Evolutionary conservation across 1,140 invertebrate species (phyloP), one percentile per base, ranked within the genome.

Genomic region (Drosophila repleta): DNA sequence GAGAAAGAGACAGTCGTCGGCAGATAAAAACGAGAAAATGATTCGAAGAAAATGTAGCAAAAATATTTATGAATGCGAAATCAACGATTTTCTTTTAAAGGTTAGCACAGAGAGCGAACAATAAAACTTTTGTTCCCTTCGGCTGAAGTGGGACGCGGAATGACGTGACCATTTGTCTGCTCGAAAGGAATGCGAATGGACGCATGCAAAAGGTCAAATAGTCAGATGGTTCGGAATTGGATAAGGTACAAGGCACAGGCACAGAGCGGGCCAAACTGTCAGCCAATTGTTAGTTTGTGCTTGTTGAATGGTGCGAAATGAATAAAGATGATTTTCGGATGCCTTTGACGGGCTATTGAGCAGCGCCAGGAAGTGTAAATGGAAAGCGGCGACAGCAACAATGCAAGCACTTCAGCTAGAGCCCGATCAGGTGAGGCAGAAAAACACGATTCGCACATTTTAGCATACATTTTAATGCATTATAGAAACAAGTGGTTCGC

Each of bases 381-480:
- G 51, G 52, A 29, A 58, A 52, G 62, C 35, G 46, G 46, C n/a
- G 17, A 43, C 39, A 10, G 13, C 24, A 26, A 21, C 6, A 7
- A 0, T 2, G 8, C 7, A 39, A 15, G 13, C 15, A 11, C 53
- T 24, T n/a, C 13, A 41, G 13, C 11, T 11, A 43, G 32, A 24
- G 15, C 49, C 21, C 64, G 46, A 26, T 65, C 74, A 74, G 74
- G 76, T 74, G 70, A 73, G 45, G 71, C 65, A 66, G 66, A 62
- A 55, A 24, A 81, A 81, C 80, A 76, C 60, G 58, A 58, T 55
- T 73, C 74, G 81, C 68, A 62, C 69, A 87, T 81, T 84, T 73
- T 15, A 49, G 17, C 65, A 13, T 35, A 35, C 32, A 11, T 11
- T 11, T 13, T 69, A 77, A 74, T 81, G 55, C 26, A 21, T 11